These are phyloP conservation scores for Ceyx melanurus DNA, from an alignment of 2,113 vertebrate species.

Conservation along the genomic window DNA sequence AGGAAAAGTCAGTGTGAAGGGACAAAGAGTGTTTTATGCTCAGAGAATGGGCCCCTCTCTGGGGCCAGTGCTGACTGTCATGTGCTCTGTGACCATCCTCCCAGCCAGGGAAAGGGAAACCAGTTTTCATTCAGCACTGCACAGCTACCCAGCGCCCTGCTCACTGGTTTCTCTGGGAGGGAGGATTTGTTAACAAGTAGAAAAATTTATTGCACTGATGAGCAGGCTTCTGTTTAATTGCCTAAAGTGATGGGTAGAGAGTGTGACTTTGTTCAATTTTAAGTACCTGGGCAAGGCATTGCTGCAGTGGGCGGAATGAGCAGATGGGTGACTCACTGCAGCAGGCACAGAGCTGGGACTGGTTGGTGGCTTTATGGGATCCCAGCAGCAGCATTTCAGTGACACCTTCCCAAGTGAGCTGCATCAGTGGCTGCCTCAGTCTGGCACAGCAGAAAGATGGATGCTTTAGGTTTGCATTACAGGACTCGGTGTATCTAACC, in stretches of 20 bases:
- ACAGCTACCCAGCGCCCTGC: neutral
- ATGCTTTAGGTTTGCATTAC: neutral
- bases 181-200: neutral
- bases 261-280: neutral
- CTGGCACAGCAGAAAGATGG: neutral
- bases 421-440: neutral
- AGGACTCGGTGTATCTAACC: neutral
- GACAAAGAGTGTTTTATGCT: constrained; percentile 34
- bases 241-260: neutral
- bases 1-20: neutral
- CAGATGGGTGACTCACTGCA: neutral
- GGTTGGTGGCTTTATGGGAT: neutral
- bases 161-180: neutral
- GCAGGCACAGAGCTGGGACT: neutral
- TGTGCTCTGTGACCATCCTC: constrained; percentile 10
- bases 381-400: neutral
- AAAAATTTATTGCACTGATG: neutral
- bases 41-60: neutral
- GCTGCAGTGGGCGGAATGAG: neutral
- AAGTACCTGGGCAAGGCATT: neutral
- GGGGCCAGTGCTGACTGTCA: constrained; percentile 28
- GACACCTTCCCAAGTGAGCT: neutral
- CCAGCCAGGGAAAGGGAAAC: neutral
- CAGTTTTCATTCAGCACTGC: neutral
- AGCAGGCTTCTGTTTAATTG: neutral